These are phyloP conservation scores for Panthera uncia DNA, from an alignment of 2,113 vertebrate genomes.

Conservation along the genomic window DNA sequence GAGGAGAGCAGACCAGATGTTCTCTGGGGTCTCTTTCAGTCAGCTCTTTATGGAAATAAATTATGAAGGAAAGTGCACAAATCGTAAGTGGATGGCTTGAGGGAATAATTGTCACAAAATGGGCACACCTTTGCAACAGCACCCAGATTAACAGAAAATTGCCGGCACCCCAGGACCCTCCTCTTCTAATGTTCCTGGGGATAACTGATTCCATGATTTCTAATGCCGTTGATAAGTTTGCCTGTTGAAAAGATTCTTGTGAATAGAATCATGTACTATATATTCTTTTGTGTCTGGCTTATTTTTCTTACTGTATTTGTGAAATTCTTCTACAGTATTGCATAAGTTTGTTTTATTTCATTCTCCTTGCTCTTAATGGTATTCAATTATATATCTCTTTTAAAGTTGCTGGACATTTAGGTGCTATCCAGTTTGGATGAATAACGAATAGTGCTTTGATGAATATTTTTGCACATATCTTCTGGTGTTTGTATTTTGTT, in stretches of 20 bases:
- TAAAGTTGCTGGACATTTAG: background rate
- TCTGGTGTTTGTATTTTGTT: background rate
- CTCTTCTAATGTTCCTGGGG: background rate
- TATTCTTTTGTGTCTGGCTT: background rate
- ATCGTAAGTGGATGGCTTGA: background rate
- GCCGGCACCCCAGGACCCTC: background rate
- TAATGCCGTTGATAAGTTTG: background rate
- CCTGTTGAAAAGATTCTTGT: background rate
- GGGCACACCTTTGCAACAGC: background rate
- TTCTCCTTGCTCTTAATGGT: background rate
- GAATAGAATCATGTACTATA: background rate
- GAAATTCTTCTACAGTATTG: background rate
- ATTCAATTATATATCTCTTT: background rate
- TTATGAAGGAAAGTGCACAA: background rate
- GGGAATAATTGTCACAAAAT: background rate
- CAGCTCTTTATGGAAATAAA: background rate
- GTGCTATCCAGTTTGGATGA: background rate
- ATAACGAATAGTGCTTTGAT: background rate
- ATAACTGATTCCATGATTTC: background rate
- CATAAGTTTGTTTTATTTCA: background rate
- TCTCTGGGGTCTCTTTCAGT: background rate
- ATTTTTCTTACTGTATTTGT: background rate
- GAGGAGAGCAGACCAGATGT: background rate
- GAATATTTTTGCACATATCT: background rate
- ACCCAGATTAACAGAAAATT: background rate